These are phyloP conservation scores for Agriopis aurantiaria DNA, from an alignment of 2,888 invertebrate species.

Conservation along the genomic window DNA sequence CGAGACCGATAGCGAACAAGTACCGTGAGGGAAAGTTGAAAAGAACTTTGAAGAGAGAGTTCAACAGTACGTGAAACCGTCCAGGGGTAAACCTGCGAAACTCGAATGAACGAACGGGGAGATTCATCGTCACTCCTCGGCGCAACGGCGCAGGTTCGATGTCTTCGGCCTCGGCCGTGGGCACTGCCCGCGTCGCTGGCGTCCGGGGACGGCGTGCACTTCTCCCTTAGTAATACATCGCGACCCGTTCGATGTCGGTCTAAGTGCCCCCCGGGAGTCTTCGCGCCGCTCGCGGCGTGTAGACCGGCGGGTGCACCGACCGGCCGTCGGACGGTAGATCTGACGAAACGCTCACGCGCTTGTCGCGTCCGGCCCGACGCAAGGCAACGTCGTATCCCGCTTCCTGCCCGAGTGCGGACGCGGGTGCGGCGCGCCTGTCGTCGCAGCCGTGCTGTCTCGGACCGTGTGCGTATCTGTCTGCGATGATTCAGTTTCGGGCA, in stretches of 20 bases:
- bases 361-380: conserved; percentile 63
- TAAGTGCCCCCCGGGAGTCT: too few relatives aligned
- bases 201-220: conserved; percentile 54
- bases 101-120: conserved; percentile 79
- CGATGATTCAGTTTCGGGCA: conserved; percentile 75
- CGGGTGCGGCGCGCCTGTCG: conserved; percentile 52
- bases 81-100: conserved; percentile 87
- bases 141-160: too few relatives aligned
- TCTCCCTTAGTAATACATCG: conserved; percentile 82
- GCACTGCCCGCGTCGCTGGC: conserved; percentile 2
- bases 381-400: conserved; percentile 56
- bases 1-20: conserved; percentile 89
- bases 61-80: conserved; percentile 83
- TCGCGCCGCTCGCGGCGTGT: too few relatives aligned
- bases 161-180: too few relatives aligned
- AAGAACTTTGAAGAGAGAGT: conserved; percentile 89
- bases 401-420: conserved; percentile 61
- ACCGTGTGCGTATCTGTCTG: conserved; percentile 65
- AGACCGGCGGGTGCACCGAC: too few relatives aligned
- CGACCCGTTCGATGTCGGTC: conserved; percentile 74
- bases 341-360: conserved; percentile 54
- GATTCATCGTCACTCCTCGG: conserved; percentile 59
- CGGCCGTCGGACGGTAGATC: conserved; percentile 12
- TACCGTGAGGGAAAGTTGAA: conserved; percentile 91
- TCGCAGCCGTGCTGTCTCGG: conserved; percentile 60